phyloP scores from a whole-genome alignment of 2,113 vertebrate genomes.

The Rutilus rutilus region DNA sequence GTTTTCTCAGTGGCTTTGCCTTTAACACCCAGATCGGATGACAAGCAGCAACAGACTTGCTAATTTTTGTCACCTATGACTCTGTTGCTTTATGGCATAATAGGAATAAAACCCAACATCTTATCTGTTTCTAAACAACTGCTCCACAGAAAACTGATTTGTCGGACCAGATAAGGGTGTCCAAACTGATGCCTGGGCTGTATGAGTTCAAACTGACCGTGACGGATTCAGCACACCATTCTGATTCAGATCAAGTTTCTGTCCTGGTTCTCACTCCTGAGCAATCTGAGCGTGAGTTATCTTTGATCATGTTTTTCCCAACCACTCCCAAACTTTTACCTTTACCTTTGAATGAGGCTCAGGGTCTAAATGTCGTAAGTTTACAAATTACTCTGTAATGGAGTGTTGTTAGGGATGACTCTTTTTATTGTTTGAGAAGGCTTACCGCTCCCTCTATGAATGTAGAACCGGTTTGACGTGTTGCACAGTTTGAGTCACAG shows the following conservation, averaged over 20 bases:
- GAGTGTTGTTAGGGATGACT: neutral
- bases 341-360: neutral
- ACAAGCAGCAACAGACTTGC: neutral
- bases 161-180: conserved; percentile 75
- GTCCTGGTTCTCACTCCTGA: conserved; percentile 81
- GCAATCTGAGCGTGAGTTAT: conserved; percentile 81
- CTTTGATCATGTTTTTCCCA: neutral
- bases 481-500: conserved; percentile 6
- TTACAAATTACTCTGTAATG: neutral
- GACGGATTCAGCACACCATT: conserved; percentile 70
- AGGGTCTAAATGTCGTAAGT: neutral
- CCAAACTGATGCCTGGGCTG: conserved; percentile 76
- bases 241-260: conserved; percentile 70
- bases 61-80: neutral
- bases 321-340: neutral
- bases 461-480: conserved; percentile 45
- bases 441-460: conserved; percentile 27
- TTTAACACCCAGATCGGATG: neutral
- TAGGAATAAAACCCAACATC: neutral
- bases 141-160: conserved; percentile 71
- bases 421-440: neutral
- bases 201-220: conserved; percentile 83
- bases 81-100: neutral
- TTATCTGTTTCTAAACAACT: conserved; percentile 37
- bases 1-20: neutral